phyloP scores from a whole-genome alignment of 1,140 invertebrate genomes.

The Zaprionus inermis region DNA sequence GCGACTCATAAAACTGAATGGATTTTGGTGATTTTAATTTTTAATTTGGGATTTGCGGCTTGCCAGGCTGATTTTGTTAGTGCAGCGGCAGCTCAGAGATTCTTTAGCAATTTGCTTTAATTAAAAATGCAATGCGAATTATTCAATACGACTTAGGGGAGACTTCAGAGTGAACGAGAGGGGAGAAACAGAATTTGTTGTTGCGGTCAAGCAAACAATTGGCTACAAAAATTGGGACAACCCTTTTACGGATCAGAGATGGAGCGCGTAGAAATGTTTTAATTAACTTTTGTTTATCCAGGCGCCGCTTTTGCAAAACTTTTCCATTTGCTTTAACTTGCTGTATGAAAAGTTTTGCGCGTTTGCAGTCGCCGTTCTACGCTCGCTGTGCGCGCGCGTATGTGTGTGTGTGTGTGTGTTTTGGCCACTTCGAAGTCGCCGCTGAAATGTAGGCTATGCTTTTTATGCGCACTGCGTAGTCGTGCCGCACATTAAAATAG shows the following conservation, averaged over 20 bases:
- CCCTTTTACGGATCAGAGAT: conserved; percentile 11
- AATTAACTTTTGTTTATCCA: conserved; percentile 75
- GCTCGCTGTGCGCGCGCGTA: not conserved
- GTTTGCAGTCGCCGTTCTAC: conserved; percentile 1
- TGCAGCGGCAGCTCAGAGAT: conserved; percentile 22
- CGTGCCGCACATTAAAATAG: conserved; percentile 68
- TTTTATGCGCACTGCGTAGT: conserved; percentile 10
- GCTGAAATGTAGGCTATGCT: conserved; percentile 31
- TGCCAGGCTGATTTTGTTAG: conserved; percentile 25
- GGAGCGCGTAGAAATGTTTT: conserved; percentile 53
- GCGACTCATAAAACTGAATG: conserved; percentile 55
- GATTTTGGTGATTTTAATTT: conserved; percentile 74
- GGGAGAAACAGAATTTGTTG: conserved; percentile 7
- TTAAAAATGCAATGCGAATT: conserved; percentile 53
- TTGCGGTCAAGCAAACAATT: conserved; percentile 27
- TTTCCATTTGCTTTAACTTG: conserved; percentile 49
- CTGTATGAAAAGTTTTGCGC: conserved; percentile 20
- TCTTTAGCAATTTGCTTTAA: conserved; percentile 20
- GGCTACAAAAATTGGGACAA: conserved; percentile 17
- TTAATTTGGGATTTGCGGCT: conserved; percentile 62
- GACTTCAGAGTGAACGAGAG: not conserved
- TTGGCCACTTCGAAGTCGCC: not conserved
- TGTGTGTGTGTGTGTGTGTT: conserved; percentile 2
- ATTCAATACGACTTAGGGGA: conserved; percentile 1
- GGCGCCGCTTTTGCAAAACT: conserved; percentile 42